Evolutionary conservation across 2,888 invertebrate species (phyloP), one percentile per base, ranked within the genome.

Genomic region (Schizotus pectinicornis): DNA sequence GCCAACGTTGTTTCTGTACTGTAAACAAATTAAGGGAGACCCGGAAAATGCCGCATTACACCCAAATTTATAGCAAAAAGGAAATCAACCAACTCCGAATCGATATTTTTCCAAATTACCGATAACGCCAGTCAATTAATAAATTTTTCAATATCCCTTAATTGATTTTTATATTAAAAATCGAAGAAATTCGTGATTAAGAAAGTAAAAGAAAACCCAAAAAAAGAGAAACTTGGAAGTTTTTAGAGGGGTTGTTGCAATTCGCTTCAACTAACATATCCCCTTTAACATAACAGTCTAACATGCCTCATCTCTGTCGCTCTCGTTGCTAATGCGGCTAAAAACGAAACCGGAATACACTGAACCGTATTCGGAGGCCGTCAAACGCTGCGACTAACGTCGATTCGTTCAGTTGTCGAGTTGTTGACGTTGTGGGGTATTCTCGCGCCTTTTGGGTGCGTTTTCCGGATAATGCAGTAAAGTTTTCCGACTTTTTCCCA

Each of bases 281-380:
- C 65, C 66, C 76, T 77, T 77, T 77, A 77, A 77, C 68, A 73
- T 75, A 77, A 77, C 76, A 77, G 77, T 76, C 72, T 62, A 69
- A 66, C 57, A 47, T 32, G 43, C 38, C 52, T 67, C 61, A 42
- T 75, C 75, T 73, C 70, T 62, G 63, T 76, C 69, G 35, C 38
- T 53, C 73, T 42, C 67, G 53, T 64, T 61, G 64, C 46, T 57
- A 56, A 36, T 61, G 59, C 60, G 58, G 58, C 50, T 62, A 66
- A 69, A 71, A 69, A 71, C 64, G 71, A 69, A 70, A 70, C 68
- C 64, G 68, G 63, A 69, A 69, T 66, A 68, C 64, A 59, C 59
- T 64, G 61, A 62, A 67, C 65, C 68, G 70, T 67, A 68, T 64
- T 59, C 36, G 46, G 54, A 35, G 39, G 11, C 12, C 9, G 36